Base-by-base conservation (phyloP, 1,140 invertebrate genomes). In the Artemia franciscana region DNA sequence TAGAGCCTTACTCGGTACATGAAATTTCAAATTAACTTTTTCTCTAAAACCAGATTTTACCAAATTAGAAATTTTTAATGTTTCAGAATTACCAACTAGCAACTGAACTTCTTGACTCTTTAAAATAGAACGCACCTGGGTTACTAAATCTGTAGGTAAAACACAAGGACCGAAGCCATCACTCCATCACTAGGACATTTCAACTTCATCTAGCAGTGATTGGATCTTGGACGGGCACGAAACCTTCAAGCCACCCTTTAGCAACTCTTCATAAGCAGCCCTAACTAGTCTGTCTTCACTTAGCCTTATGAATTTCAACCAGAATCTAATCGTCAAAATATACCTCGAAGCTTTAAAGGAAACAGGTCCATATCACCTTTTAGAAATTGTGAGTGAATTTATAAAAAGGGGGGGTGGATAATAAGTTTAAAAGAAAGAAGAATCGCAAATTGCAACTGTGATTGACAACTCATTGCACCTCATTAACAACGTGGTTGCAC, bases 261-360 rank as follows among this genome's bases (percentile, higher is more conserved):
- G n/a, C 30, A 39, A 7, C 30, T 39, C 30, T 7, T 39, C 30
- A 39, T 39, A 39, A n/a, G 30, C 30, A 7, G n/a, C 5, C 58
- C 58, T 23, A 59, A 39, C 58, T 59, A 23, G 58, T 39, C 58
- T 39, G n/a, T n/a, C 5, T 24, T 4, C n/a, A 18, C 59, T 51
- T 4, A 60, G 24, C n/a, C 21, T 26, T 60, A 60, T 4, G 4
- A 12, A 18, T 24, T 5, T 57, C 3, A n/a, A 26, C 26, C 24
- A 30, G 15, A 23, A 24, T 64, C n/a, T 18, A n/a, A 62, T 15
- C 18, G 26, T 64, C 30, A 39, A n/a, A 39, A 39, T n/a, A 39
- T 7, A 39, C 30, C n/a, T 39, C 30, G 30, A 7, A 39, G n/a
- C 7, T 7, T 39, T 39, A 39, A 39, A 39, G 30, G n/a, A 39